These are phyloP conservation scores for Oppia nitens DNA, from an alignment of 1,140 invertebrate genomes.

Conservation along the genomic window DNA sequence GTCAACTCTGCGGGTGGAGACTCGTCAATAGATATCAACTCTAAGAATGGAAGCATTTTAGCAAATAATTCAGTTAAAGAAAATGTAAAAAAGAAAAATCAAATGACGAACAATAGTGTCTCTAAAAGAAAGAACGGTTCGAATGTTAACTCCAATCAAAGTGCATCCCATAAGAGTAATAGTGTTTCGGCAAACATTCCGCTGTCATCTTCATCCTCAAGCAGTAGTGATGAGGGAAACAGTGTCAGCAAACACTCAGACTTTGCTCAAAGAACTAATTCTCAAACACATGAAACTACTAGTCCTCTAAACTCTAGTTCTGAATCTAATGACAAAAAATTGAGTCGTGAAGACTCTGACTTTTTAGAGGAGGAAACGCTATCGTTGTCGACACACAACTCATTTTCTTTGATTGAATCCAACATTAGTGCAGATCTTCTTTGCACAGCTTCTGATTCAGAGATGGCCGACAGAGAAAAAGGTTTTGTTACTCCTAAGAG, in stretches of 20 bases:
- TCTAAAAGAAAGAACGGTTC: not conserved
- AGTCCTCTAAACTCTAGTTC: not conserved
- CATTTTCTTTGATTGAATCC: not conserved
- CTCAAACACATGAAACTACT: not conserved
- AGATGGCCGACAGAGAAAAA: constrained; percentile 8
- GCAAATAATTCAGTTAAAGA: not conserved
- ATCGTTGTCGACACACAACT: not conserved
- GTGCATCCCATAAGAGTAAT: not conserved
- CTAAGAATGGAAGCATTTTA: not conserved
- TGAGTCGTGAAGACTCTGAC: not conserved
- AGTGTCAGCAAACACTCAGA: not conserved
- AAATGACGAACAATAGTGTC: not conserved
- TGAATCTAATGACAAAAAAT: not conserved
- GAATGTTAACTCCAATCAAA: constrained; percentile 1
- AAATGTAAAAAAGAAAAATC: not conserved
- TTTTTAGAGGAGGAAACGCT: not conserved
- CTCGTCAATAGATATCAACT: not conserved
- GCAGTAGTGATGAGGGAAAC: constrained; percentile 3
- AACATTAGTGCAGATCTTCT: not conserved
- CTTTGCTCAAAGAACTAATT: not conserved
- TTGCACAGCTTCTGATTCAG: constrained; percentile 8
- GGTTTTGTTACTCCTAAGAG: constrained; percentile 6
- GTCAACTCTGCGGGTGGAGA: not conserved
- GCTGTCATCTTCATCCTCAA: not conserved
- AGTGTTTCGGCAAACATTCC: not conserved